Evolutionary conservation across 2,113 vertebrate genomes (phyloP).

Genomic region (Vulpes vulpes): DNA sequence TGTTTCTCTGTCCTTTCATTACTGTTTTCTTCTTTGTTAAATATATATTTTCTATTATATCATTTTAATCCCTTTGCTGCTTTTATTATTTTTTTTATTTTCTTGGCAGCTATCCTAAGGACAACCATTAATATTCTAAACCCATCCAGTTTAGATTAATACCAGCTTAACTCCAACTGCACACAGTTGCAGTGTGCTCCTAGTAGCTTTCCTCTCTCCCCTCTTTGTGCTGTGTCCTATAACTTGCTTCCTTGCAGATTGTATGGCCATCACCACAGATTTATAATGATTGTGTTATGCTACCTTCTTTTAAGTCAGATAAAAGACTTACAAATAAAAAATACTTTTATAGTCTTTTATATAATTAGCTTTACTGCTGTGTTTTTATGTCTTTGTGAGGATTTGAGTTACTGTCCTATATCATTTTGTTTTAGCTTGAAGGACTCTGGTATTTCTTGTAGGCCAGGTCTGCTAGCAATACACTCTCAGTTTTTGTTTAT

Average conservation of each 20-base stretch:
- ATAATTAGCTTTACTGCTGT: rapidly evolving
- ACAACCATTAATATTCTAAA: not conserved
- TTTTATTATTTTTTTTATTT: not conserved
- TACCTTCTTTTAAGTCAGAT: not conserved
- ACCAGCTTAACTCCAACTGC: not conserved
- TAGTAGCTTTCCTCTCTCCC: too few relatives aligned
- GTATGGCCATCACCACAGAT: not conserved
- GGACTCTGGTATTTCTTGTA: not conserved
- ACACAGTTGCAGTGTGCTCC: not conserved
- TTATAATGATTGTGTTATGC: not conserved
- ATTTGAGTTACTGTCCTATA: too few relatives aligned
- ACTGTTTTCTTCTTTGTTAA: not conserved
- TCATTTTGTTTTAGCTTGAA: not conserved
- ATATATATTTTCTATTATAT: not conserved
- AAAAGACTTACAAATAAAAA: not conserved
- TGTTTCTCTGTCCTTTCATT: not conserved
- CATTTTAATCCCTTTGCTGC: not conserved
- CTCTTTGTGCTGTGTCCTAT: not conserved
- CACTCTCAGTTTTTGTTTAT: not conserved
- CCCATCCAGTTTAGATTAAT: not conserved
- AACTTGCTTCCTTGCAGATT: not conserved
- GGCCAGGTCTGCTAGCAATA: not conserved
- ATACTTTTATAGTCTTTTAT: not conserved
- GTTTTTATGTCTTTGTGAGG: not conserved
- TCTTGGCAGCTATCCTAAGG: not conserved